These are phyloP conservation scores for Paralichthys olivaceus DNA, from an alignment of 2,113 vertebrate species.

Conservation along the genomic window DNA sequence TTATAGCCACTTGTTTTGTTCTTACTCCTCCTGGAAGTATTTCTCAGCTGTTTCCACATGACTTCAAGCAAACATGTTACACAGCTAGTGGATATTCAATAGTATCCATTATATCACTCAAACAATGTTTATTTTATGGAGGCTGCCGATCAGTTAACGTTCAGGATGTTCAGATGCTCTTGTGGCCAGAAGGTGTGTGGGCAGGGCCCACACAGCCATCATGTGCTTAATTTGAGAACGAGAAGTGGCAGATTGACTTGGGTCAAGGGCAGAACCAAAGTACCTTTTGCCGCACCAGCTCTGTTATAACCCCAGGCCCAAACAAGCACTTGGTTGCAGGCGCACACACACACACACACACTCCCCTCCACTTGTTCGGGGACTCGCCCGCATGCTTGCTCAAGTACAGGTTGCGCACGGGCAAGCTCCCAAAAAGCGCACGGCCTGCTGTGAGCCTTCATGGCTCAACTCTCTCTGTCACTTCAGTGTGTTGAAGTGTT, in stretches of 20 bases:
- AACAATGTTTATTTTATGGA: neutral
- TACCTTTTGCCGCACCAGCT: constrained; percentile 31
- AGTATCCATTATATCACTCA: neutral
- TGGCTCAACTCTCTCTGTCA: constrained; percentile 34
- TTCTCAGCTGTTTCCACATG: constrained; percentile 7
- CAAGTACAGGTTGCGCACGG: neutral
- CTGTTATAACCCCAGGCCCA: constrained; percentile 26
- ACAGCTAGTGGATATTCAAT: too few species aligned
- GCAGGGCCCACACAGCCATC: constrained; percentile 28
- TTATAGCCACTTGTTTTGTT: constrained; percentile 8
- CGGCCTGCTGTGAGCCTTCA: constrained; percentile 16
- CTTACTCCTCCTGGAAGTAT: neutral
- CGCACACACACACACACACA: neutral
- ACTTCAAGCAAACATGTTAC: constrained; percentile 17
- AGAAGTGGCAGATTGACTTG: constrained; percentile 52
- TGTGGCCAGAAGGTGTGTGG: constrained; percentile 47
- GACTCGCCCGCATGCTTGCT: neutral
- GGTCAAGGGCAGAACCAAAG: constrained; percentile 57
- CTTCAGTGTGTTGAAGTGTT: constrained; percentile 45
- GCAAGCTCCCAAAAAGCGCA: neutral
- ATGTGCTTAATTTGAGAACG: constrained; percentile 46
- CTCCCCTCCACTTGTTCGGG: neutral
- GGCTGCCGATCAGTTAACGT: constrained; percentile 5
- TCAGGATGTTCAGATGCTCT: constrained; percentile 22
- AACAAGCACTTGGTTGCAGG: constrained; percentile 22